phyloP scores from a whole-genome alignment of 2,797 vertebrate genomes.

The Oreochromis grahami region DNA sequence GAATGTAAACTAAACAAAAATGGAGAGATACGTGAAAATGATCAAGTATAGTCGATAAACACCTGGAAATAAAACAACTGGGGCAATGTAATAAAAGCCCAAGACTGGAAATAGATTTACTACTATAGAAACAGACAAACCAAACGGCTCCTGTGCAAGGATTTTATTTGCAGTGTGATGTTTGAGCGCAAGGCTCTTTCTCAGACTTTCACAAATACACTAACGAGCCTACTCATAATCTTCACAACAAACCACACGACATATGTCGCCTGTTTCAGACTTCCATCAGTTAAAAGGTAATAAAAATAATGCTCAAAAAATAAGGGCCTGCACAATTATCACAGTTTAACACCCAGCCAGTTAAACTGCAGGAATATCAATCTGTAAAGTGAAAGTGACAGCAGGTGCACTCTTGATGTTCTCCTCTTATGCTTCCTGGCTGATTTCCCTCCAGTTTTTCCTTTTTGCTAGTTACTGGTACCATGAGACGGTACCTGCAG shows the following conservation, averaged over 20 bases:
- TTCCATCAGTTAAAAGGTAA: neutral
- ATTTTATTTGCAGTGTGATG: neutral
- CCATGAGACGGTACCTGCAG: neutral
- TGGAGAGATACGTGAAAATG: neutral
- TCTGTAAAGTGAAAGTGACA: neutral
- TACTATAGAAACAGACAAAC: neutral
- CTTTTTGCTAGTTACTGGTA: neutral
- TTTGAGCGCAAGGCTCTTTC: neutral
- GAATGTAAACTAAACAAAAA: constrained; percentile 83
- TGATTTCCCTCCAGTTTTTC: neutral
- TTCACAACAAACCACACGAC: neutral
- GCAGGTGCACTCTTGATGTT: neutral
- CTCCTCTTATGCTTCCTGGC: neutral
- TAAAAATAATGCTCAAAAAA: neutral
- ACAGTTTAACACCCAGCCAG: neutral
- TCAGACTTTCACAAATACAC: neutral
- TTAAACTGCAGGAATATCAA: neutral
- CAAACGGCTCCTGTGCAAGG: neutral
- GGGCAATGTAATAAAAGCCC: neutral
- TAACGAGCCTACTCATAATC: neutral
- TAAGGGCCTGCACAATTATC: neutral
- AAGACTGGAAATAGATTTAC: neutral
- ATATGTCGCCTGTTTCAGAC: neutral
- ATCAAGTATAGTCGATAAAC: neutral
- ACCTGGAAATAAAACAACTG: neutral